Evolutionary conservation across 2,797 vertebrate genomes (phyloP), one percentile per base, ranked within the genome.

Genomic region (Coilia nasus): DNA sequence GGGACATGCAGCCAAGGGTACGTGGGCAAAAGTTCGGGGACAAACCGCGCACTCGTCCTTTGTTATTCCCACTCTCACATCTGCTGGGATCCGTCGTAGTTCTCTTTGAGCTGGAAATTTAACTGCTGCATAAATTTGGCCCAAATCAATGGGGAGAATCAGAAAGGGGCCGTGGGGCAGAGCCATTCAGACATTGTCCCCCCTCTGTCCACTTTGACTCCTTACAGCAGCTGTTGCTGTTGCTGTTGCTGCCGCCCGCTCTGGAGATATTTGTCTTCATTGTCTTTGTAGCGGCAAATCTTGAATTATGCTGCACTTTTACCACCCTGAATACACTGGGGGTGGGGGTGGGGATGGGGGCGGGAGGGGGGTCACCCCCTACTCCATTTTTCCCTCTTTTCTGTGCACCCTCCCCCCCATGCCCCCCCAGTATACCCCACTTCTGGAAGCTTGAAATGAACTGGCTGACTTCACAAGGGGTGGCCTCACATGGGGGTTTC

Each of bases 401-500:
- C 86, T 90, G 84, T 84, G 85, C 83, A 23, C 82, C 87, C 85
- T 86, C 84, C 57, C 71, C 47, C 31, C 41, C 23, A 17, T 84
- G n/a, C 19, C 12, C 6, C 35, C 35, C 35, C 2, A 41, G 17
- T 31, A 82, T 23, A 50, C 35, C 57, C 82, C 56, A 67, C 44
- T 57, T 11, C 44, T 57, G 31, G 35, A 86, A 64, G 57, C 83
- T 82, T n/a, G n/a, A 46, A 87, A 88, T 71, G 81, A 67, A 56
- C 28, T 91, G 89, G 90, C 80, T 86, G 6, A 50, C 88, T 87
- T 85, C n/a, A 91, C 90, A 82, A 91, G 86, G 89, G 90, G 90
- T 88, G 85, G 87, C 91, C 91, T 91, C 89, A 86, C 85, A 85
- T 90, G 90, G 88, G 89, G 90, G 87, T 93, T 93, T 95, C 93